These are phyloP conservation scores for Diphyllodes magnificus DNA, from an alignment of 2,113 vertebrate species.

Conservation along the genomic window DNA sequence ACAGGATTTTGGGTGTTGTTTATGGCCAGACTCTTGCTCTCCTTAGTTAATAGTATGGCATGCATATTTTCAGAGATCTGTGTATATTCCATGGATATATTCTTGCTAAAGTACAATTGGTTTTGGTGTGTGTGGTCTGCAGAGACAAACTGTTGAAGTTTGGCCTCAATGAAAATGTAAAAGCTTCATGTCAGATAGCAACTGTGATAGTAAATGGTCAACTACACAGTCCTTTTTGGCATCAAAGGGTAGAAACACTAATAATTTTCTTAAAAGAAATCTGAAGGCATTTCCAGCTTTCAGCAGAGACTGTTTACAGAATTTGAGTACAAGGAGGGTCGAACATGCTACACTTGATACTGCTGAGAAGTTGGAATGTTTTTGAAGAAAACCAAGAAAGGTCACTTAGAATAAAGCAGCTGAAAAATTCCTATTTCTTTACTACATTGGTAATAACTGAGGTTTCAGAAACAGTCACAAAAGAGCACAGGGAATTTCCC, in stretches of 20 bases:
- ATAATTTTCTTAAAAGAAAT: neutral
- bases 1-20: neutral
- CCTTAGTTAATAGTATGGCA: neutral
- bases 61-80: neutral
- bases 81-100: neutral
- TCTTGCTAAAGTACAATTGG: neutral
- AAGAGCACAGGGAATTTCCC: slow-evolving; percentile 7
- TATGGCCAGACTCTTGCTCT: neutral
- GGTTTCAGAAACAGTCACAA: slow-evolving; percentile 17
- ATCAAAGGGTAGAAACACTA: neutral
- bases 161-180: neutral
- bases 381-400: slow-evolving; percentile 1
- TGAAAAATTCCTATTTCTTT: neutral
- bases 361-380: neutral
- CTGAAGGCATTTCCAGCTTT: neutral
- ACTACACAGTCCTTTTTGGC: neutral
- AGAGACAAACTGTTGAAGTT: neutral
- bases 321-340: neutral
- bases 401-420: neutral
- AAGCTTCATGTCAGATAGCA: neutral
- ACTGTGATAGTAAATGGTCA: neutral
- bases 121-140: neutral
- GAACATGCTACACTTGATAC: neutral
- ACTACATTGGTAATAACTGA: neutral
- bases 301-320: neutral